Percentiles rank a stretch among this genome's conserved stretches.
These are phyloP conservation scores for Neoarius graeffei DNA, from an alignment of 2,113 vertebrate species.

Conservation along the genomic window DNA sequence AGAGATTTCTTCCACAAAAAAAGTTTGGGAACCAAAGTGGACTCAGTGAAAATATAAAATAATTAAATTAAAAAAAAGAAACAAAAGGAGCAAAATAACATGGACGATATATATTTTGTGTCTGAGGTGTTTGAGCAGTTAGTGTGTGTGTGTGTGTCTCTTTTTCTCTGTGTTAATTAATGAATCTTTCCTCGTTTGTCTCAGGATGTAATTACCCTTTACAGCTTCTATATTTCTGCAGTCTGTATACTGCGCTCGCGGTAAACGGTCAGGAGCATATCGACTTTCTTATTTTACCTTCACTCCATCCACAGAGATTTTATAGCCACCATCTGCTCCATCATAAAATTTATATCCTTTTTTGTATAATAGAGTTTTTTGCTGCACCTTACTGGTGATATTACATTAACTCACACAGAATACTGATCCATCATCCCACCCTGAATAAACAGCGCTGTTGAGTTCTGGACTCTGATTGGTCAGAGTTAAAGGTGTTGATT, in stretches of 20 bases:
- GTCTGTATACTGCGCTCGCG: slow-evolving; percentile 30
- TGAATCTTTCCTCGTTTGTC: slow-evolving; percentile 13
- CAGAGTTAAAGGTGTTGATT: background rate
- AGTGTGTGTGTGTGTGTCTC: background rate
- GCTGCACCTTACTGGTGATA: background rate
- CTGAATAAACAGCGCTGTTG: background rate
- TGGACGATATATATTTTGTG: too few relatives aligned
- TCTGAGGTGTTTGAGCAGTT: background rate
- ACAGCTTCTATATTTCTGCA: slow-evolving; percentile 40
- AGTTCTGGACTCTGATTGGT: background rate
- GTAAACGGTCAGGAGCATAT: slow-evolving; percentile 27
- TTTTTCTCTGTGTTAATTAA: background rate
- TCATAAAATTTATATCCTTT: slow-evolving; percentile 46
- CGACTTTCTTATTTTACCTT: slow-evolving; percentile 18
- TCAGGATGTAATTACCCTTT: slow-evolving; percentile 21
- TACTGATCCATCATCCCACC: background rate
- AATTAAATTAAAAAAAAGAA: background rate
- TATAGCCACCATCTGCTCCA: slow-evolving; percentile 44
- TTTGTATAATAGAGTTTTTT: slow-evolving; percentile 26
- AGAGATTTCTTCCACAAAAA: background rate
- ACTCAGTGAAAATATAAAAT: background rate
- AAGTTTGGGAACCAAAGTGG: background rate
- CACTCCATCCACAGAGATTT: slow-evolving; percentile 40
- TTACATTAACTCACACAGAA: background rate
- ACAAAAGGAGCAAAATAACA: background rate